Conservation (phyloP, 2,888 invertebrate genomes). For the Habrosyne pyritoides region DNA sequence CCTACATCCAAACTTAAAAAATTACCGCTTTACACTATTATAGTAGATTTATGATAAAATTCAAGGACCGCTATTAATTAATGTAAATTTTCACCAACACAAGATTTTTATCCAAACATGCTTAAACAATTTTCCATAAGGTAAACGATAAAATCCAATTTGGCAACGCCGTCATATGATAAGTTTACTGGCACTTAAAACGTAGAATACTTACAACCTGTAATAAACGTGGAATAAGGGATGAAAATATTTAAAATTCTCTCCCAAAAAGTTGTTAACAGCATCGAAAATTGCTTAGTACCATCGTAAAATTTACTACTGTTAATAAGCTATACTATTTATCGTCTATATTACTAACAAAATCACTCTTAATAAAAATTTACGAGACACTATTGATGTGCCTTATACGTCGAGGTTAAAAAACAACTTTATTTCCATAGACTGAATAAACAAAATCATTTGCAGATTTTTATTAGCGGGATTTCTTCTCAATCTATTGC, state of each 20-base stretch:
- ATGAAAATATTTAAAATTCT: not conserved
- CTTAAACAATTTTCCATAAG: not conserved
- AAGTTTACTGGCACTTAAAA: not conserved
- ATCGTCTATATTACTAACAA: constrained; percentile 2
- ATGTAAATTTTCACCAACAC: no score
- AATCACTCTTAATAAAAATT: not conserved
- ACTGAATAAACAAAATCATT: constrained; percentile 9
- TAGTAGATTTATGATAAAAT: no score
- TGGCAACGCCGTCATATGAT: not conserved
- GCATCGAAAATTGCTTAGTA: not conserved
- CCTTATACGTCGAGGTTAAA: not conserved
- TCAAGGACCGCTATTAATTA: no score
- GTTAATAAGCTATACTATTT: constrained; percentile 2
- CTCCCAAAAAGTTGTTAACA: not conserved
- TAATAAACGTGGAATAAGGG: not conserved
- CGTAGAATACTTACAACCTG: not conserved
- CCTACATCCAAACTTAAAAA: no score
- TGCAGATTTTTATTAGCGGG: not conserved
- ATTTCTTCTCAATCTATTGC: no score
- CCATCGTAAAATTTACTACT: constrained; percentile 8
- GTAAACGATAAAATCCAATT: not conserved
- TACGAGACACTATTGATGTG: not conserved
- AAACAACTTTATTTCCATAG: not conserved
- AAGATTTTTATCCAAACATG: no score
- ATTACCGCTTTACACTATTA: no score